These are phyloP conservation scores for Mormyrus hasselquistii DNA, from an alignment of 2,797 vertebrate genomes.

Conservation along the genomic window DNA sequence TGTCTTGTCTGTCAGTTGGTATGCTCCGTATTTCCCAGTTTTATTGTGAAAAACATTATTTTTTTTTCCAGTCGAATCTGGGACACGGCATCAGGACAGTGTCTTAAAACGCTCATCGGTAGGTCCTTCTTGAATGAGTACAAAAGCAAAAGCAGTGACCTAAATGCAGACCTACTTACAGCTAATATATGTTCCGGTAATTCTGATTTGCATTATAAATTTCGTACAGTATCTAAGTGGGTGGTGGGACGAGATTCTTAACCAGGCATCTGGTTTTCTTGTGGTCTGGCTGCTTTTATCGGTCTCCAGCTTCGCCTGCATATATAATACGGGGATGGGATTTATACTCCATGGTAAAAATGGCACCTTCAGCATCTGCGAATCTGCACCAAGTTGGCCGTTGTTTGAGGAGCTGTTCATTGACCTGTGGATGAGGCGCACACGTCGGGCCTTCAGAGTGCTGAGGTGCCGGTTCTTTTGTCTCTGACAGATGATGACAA, in stretches of 20 bases:
- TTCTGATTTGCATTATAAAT: background rate
- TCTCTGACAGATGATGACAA: conserved; percentile 84
- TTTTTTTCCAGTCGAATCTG: conserved; percentile 80
- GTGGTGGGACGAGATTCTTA: background rate
- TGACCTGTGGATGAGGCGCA: background rate
- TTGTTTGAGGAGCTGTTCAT: background rate
- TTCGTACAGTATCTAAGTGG: background rate
- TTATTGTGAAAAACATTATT: background rate
- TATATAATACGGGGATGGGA: background rate
- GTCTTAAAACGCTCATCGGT: conserved; percentile 98
- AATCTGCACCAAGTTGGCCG: background rate
- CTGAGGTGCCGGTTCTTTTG: background rate
- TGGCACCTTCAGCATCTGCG: background rate
- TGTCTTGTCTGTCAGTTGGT: background rate
- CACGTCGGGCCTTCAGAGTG: background rate
- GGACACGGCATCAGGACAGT: conserved; percentile 98
- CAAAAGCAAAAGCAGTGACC: background rate
- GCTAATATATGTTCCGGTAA: background rate
- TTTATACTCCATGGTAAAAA: background rate
- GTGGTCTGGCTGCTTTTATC: background rate
- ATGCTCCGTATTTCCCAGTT: background rate
- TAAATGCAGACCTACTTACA: background rate
- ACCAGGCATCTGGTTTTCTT: background rate
- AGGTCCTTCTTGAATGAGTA: conserved; percentile 38
- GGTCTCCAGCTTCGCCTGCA: background rate